Base-by-base conservation (phyloP, 1,140 invertebrate species). In the Phthorimaea operculella region DNA sequence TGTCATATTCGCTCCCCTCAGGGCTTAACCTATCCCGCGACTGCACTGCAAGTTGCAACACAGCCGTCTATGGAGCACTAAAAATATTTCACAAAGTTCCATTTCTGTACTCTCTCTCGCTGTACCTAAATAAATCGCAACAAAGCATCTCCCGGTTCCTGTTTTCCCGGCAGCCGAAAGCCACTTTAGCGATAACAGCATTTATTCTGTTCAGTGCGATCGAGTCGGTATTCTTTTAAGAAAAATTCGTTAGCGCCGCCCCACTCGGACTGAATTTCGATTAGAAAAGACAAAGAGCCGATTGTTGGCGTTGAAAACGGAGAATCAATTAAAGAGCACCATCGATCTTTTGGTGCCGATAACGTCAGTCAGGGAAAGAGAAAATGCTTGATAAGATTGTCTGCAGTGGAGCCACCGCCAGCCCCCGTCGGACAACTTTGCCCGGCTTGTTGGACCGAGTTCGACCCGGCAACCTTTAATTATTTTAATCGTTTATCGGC, bases 321-420 rank as follows among this genome's bases (percentile, higher is more conserved):
- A 62, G 72, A 80, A 78, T 78, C 77, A 80, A 80, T 80, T 80
- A 80, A 79, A 78, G 67, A 59, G 73, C 64, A 62, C 72, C 71
- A 71, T 76, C 69, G 72, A 75, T 76, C 61, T 59, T 60, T 33
- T 50, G n/a, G 11, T 44, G 33, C 28, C 68, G 76, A 79, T 77
- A 76, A 68, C 66, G 74, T 76, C 74, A 59, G 63, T 71, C 70
- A 74, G 52, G 33, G 66, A 57, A 63, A 62, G 63, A 55, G 65
- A 60, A 62, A 63, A 59, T 54, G 58, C 59, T 54, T 53, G 74
- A 79, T 79, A 77, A 76, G 62, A 67, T 65, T 70, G 64, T 71
- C 55, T 57, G 33, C 53, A 28, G 28, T 17, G 28, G 55, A 42
- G 53, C 48, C 57, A 52, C 45, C 49, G 17, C 64, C 45, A 63